Base-by-base conservation (phyloP, 2,888 invertebrate genomes). In the Oxyteleia sp. region DNA sequence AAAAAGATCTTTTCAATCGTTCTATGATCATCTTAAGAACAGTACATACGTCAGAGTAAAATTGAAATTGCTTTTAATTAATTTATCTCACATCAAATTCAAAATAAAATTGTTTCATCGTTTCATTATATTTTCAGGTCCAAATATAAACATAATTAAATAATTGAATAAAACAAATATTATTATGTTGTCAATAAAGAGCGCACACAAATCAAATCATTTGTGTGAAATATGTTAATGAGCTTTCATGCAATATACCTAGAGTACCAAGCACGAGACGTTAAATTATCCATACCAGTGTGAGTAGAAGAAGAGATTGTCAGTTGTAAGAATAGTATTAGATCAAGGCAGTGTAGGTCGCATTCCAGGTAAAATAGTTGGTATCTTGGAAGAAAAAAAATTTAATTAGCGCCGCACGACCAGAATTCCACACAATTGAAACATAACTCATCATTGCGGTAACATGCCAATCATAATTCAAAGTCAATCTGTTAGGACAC, bases 271-370 rank as follows among this genome's bases (percentile, higher is more conserved):
- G 57, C 76, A 80, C 75, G 11, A 72, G 35, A 51, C 16, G 74
- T 81, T 76, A 35, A 69, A 59, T 72, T 64, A 20, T 74, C 85
- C 85, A 63, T 91, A 91, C 90, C 90, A 81, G 81, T 86, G 83
- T 75, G 47, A 88, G 79, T 85, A 85, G 85, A 87, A 85, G 85
- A 86, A 89, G 90, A 91, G 87, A 87, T 89, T 92, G 89, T 91
- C 90, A 89, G 88, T 90, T 87, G 89, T 88, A 90, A 88, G 86
- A 86, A 89, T 88, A 89, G 87, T 88, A 87, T 89, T 89, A 88
- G 87, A 89, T 93, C 92, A 93, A 91, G 91, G 90, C 90, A 91
- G 90, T 90, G 92, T 89, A 82, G 90, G 87, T 91, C 90, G 90
- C 91, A 92, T 91, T 91, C 92, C 92, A 90, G 88, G 87, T 85